Evolutionary conservation across 2,113 vertebrate species (phyloP).

Genomic region (Cavia aperea): DNA sequence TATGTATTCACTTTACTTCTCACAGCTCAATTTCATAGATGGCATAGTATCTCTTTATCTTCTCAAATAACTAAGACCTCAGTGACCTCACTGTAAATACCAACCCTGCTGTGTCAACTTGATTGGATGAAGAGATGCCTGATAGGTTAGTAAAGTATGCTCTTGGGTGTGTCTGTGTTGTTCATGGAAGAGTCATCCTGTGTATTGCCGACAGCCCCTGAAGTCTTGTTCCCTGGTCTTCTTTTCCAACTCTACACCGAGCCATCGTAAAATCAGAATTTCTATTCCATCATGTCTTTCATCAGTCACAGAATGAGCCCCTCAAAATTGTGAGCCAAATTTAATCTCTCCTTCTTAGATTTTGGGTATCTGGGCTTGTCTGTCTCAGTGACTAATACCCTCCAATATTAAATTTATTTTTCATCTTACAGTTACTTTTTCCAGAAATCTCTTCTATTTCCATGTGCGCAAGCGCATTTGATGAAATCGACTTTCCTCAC

Average conservation of each 20-base stretch:
- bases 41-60: neutral
- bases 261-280: neutral
- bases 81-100: neutral
- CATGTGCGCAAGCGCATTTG: neutral
- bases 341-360: neutral
- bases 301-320: neutral
- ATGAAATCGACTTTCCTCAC: neutral
- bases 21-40: neutral
- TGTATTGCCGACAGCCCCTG: neutral
- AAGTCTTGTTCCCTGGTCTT: neutral
- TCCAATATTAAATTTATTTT: neutral
- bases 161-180: neutral
- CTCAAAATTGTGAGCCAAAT: neutral
- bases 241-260: neutral
- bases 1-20: neutral
- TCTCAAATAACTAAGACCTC: neutral
- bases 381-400: neutral
- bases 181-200: neutral
- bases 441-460: neutral
- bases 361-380: neutral
- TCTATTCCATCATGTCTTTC: neutral
- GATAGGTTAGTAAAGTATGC: neutral
- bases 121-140: neutral
- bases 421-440: neutral
- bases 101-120: neutral